These are phyloP conservation scores for Catotricha subobsoleta DNA, from an alignment of 2,888 invertebrate species.

Conservation along the genomic window DNA sequence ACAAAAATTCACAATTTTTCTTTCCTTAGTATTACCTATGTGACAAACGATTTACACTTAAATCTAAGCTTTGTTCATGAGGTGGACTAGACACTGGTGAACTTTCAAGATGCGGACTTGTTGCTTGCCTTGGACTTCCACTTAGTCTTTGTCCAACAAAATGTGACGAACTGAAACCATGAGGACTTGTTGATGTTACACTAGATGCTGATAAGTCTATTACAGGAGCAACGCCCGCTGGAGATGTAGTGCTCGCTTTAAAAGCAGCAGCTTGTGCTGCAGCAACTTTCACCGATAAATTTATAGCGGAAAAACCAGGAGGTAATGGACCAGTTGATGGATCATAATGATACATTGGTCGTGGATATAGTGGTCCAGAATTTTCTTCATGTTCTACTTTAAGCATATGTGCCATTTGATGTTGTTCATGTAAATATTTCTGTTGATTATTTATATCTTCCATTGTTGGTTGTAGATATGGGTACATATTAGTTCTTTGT, in stretches of 20 bases:
- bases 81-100: conserved; percentile 69
- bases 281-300: conserved; percentile 64
- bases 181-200: conserved; percentile 67
- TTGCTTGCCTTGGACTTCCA: conserved; percentile 69
- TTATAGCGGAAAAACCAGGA: conserved; percentile 59
- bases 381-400: conserved; percentile 55
- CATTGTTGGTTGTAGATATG: conserved; percentile 36
- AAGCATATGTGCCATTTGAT: conserved; percentile 38
- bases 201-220: conserved; percentile 77
- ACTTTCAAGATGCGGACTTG: conserved; percentile 45
- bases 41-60: conserved; percentile 70
- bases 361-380: conserved; percentile 56
- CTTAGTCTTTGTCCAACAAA: conserved; percentile 27
- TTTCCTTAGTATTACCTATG: conserved; percentile 45
- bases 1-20: conserved; percentile 3
- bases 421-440: conserved; percentile 39
- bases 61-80: conserved; percentile 72
- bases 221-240: conserved; percentile 34
- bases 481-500: conserved; percentile 33
- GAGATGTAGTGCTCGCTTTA: conserved; percentile 38
- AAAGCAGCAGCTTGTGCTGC: conserved; percentile 28
- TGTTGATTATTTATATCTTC: conserved; percentile 39
- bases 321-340: conserved; percentile 50
- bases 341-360: conserved; percentile 72
- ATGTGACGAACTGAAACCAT: conserved; percentile 37